A percentile compares a stretch with the other conserved stretches of the same genome.
Conservation (phyloP, 1,140 invertebrate species). For the Chrysomallon squamiferum region DNA sequence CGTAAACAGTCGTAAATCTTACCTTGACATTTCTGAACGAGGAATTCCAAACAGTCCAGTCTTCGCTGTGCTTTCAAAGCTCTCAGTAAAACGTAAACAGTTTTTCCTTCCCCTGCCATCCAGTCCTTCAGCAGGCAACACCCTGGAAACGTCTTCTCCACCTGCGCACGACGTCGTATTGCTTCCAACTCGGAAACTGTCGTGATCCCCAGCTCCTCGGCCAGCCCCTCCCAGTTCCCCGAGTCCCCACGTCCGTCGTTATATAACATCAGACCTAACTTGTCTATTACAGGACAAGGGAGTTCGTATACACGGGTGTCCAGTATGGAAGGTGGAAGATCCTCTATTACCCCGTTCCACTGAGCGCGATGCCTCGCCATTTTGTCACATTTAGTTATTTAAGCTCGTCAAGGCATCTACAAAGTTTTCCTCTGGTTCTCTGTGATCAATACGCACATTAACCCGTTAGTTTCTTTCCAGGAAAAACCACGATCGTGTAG, state of each 20-base stretch:
- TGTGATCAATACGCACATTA: no score
- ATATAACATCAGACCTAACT: not conserved
- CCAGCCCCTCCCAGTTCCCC: constrained; percentile 3
- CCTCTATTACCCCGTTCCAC: not conserved
- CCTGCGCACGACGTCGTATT: not conserved
- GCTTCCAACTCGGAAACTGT: not conserved
- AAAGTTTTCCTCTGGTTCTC: no score
- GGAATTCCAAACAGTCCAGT: constrained; percentile 1
- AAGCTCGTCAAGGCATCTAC: no score
- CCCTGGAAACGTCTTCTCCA: constrained; percentile 2
- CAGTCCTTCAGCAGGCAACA: not conserved
- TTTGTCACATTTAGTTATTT: no score
- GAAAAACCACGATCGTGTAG: no score
- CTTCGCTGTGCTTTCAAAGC: not conserved
- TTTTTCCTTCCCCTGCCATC: not conserved
- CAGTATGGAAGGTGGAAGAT: not conserved
- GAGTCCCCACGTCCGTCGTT: not conserved
- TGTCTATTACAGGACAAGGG: not conserved
- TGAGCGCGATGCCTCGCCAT: no score
- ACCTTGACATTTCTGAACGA: not conserved
- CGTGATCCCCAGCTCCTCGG: constrained; percentile 5
- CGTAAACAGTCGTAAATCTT: no score
- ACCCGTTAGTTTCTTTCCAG: no score
- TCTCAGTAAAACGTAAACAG: constrained; percentile 4
- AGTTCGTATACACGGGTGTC: not conserved